These are phyloP conservation scores for Eilema caniola DNA, from an alignment of 2,888 invertebrate genomes.

Conservation along the genomic window DNA sequence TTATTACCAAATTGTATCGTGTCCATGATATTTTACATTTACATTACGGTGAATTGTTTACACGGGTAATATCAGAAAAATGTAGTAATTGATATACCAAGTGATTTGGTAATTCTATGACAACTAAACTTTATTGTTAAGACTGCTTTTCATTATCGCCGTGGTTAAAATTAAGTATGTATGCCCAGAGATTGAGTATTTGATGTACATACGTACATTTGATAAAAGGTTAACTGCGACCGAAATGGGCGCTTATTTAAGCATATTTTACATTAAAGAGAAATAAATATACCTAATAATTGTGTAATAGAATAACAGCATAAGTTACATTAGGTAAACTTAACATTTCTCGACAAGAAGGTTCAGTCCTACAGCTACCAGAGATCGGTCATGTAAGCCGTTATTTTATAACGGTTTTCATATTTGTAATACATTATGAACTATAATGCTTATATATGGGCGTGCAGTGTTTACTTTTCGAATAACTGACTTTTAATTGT, in stretches of 20 bases:
- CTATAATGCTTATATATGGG: neutral
- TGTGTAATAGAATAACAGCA: neutral
- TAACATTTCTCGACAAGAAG: neutral
- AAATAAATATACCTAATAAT: neutral
- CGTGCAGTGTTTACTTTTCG: conserved; percentile 4
- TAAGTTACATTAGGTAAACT: neutral
- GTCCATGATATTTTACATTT: conserved; percentile 23
- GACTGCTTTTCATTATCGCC: conserved; percentile 36
- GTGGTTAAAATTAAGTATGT: conserved; percentile 2
- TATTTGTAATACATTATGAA: conserved; percentile 9
- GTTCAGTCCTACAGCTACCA: neutral
- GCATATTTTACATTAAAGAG: conserved; percentile 26
- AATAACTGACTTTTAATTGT: neutral
- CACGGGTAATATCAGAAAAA: conserved; percentile 32
- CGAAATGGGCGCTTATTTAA: conserved; percentile 33
- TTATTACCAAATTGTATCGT: conserved; percentile 45
- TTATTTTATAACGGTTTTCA: conserved; percentile 1
- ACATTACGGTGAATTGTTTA: conserved; percentile 47
- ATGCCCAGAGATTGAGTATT: neutral
- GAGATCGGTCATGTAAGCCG: neutral
- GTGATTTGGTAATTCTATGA: conserved; percentile 40
- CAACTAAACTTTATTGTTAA: conserved; percentile 42
- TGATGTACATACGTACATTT: neutral
- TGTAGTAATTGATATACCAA: conserved; percentile 47
- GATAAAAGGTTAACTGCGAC: neutral